Evolutionary conservation across 2,797 vertebrate species (phyloP), one percentile per base, ranked within the genome.

Genomic region (Heterohyrax brucei): DNA sequence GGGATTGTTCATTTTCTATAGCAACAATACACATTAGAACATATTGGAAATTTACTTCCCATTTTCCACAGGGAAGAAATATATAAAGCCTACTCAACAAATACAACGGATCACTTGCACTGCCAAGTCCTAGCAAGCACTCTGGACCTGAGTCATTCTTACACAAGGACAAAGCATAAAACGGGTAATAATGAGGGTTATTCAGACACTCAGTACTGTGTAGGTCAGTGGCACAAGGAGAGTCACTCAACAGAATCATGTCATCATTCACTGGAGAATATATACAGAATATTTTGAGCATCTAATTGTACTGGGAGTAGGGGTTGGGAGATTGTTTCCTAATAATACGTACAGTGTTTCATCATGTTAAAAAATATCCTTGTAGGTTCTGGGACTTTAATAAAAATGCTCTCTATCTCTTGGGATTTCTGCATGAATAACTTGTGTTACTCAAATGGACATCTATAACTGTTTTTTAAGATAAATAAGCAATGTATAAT

Each of bases 261-360:
- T 89, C 22, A 44, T 26, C 28, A 64, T 78, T 96, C 64, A 81
- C 3, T 89, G 39, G 62, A 85, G 30, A 91, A 89, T 39, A 84
- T 93, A 48, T 50, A 19, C 22, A 92, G 91, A 75, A 56, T 95
- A 93, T 92, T 89, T 89, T 81, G 24, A 92, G 61, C 30, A 82
- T 68, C n/a, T 95, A 92, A 95, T 44, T 78, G 77, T 64, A 82
- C 50, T 92, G 33, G 5, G 59, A 91, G 46, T 75, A n/a, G 28
- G 19, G 19, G 59, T 28, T 73, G 28, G 64, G 5, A 28, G 13
- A 62, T 46, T 80, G 10, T 92, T 92, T 94, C 73, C 53, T 70
- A 93, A 73, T 64, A 82, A 81, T 14, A 89, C 28, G 19, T 56
- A 92, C 28, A 77, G 19, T 87, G 53, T 26, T 89, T 33, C 10